Percentiles rank a stretch among this genome's conserved stretches.
Evolutionary conservation across 2,797 vertebrate genomes (phyloP).

Genomic region (Chromobotia macracanthus): DNA sequence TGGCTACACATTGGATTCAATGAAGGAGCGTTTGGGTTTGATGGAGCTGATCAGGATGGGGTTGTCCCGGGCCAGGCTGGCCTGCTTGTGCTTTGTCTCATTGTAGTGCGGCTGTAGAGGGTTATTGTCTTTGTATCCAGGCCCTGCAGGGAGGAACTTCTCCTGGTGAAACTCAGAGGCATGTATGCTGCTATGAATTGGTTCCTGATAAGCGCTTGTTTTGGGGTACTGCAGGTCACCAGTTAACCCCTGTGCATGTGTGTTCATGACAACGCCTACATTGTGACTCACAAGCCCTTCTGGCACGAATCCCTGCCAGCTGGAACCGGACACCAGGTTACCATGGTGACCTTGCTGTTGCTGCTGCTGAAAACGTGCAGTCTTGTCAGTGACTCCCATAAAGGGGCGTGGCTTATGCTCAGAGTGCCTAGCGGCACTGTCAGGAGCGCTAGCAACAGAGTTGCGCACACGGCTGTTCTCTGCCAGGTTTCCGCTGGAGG

Average conservation of each 20-base stretch:
- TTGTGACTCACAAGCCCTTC: constrained; percentile 69
- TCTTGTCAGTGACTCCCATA: constrained; percentile 97
- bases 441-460: constrained; percentile 49
- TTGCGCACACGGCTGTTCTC: constrained; percentile 72
- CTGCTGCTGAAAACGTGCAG: constrained; percentile 86
- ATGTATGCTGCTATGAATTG: constrained; percentile 76
- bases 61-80: constrained; percentile 80
- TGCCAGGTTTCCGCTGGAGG: constrained; percentile 82
- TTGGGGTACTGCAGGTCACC: constrained; percentile 79
- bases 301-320: constrained; percentile 75
- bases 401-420: constrained; percentile 92
- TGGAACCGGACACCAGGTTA: constrained; percentile 61
- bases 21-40: constrained; percentile 96
- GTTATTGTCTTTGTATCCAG: constrained; percentile 68
- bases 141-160: constrained; percentile 14
- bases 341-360: constrained; percentile 52
- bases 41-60: constrained; percentile 82
- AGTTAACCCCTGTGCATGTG: constrained; percentile 75
- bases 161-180: constrained; percentile 48
- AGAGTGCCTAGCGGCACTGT: constrained; percentile 66
- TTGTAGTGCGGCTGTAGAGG: constrained; percentile 73
- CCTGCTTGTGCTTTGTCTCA: constrained; percentile 76
- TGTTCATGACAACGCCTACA: constrained; percentile 69
- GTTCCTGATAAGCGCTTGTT: constrained; percentile 74
- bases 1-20: constrained; percentile 93